Conservation (phyloP, 2,888 invertebrate genomes). For the Marronus borbonicus region DNA sequence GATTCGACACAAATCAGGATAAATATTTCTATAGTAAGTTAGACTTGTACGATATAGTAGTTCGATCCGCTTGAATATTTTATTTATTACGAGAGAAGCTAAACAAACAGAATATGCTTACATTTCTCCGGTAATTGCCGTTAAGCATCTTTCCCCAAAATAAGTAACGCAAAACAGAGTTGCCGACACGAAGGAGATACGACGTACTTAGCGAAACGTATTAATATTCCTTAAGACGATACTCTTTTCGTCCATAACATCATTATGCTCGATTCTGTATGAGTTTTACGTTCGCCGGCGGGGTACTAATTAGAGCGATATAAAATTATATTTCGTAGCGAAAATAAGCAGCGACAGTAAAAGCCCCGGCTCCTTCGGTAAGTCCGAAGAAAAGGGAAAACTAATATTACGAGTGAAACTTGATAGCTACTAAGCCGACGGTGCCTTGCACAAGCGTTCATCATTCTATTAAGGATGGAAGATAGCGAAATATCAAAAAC, state of each 20-base stretch:
- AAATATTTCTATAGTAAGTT: too few relatives aligned
- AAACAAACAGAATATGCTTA: too few relatives aligned
- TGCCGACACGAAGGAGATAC: not conserved
- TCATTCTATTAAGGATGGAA: constrained; percentile 58
- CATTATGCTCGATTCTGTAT: constrained; percentile 16
- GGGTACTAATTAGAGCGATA: constrained; percentile 41
- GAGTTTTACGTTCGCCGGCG: constrained; percentile 37
- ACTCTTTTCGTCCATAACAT: constrained; percentile 8
- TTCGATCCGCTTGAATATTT: too few relatives aligned
- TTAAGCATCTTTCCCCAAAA: not conserved
- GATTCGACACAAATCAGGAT: too few relatives aligned
- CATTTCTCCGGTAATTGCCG: too few relatives aligned
- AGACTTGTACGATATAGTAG: too few relatives aligned
- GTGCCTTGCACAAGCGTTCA: constrained; percentile 53
- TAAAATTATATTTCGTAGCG: constrained; percentile 38
- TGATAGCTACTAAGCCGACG: constrained; percentile 56
- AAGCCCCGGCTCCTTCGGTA: constrained; percentile 12
- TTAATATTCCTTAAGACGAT: constrained; percentile 25
- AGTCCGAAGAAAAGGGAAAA: constrained; percentile 47
- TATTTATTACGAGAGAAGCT: too few relatives aligned
- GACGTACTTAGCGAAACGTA: not conserved
- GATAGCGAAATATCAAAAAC: constrained; percentile 61
- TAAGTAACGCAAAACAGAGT: not conserved
- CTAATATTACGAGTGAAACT: constrained; percentile 55
- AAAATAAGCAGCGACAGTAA: constrained; percentile 43